phyloP scores from a whole-genome alignment of 2,113 vertebrate genomes.

The Phrynosoma blainvillii region DNA sequence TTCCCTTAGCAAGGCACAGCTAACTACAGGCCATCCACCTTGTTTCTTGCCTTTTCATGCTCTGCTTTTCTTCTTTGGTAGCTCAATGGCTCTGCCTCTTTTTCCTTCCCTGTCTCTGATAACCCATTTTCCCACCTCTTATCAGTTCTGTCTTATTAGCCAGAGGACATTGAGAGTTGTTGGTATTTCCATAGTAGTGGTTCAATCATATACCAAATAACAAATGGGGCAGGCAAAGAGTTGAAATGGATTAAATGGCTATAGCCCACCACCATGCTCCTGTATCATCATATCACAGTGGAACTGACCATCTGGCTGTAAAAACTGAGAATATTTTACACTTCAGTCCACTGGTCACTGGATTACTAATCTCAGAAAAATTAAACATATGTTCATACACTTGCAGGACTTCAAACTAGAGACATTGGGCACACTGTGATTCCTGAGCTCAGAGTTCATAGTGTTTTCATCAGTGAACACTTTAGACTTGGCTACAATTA shows the following conservation, averaged over 20 bases:
- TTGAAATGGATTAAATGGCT: neutral
- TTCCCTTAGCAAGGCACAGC: neutral
- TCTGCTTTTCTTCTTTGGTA: neutral
- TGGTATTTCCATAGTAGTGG: constrained; percentile 46
- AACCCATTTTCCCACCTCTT: neutral
- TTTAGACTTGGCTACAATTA: neutral
- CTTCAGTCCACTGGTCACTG: neutral
- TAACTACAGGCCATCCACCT: neutral
- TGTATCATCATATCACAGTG: accelerated
- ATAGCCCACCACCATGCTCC: accelerated
- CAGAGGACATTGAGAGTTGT: constrained; percentile 20
- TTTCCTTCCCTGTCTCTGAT: neutral
- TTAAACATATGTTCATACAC: neutral
- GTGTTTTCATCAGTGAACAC: neutral
- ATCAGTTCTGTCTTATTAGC: constrained; percentile 13
- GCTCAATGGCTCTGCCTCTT: neutral
- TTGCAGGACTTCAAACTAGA: neutral
- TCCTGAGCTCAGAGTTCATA: neutral
- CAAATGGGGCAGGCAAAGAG: constrained; percentile 7
- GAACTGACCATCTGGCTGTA: accelerated
- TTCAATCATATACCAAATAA: constrained; percentile 39
- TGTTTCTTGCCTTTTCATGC: neutral
- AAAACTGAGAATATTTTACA: neutral
- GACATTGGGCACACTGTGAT: neutral
- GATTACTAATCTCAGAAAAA: neutral